Evolutionary conservation across 2,113 vertebrate genomes (phyloP), one percentile per base, ranked within the genome.

Genomic region (Rhabdornis inornatus): DNA sequence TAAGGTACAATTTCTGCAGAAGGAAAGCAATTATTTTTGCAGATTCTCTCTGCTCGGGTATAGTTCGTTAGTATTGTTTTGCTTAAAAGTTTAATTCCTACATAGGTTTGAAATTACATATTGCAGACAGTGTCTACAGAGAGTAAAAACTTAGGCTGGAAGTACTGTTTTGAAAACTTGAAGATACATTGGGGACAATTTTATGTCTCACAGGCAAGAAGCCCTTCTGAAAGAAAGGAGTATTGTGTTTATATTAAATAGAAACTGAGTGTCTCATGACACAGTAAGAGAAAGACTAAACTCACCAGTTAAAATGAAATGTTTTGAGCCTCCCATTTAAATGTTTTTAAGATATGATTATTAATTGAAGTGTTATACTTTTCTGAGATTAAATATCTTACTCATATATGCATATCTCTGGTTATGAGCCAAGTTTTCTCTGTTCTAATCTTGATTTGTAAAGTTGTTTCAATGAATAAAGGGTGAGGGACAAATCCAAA

Each of bases 381-480:
- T 65, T 93, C 74, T 55, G 64, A 83, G 30, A 81, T 85, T 74
- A 89, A 91, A 25, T 82, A 30, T 87, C 47, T 88, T 81, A 33
- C 61, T 90, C 49, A 13, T 82, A 23, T 35, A 35, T 74, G 37
- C 80, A 14, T 92, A 72, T 96, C 66, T 96, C 86, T 96, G 82
- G 47, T 91, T 95, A n/a, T 87, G 30, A 81, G 89, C 81, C 79
- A 94, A 25, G 63, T 84, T 84, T 96, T 72, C 83, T 94, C 87
- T 90, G 19, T 94, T 96, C 94, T 95, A 95, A 94, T 97, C 94
- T 81, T 83, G 83, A 92, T 95, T 94, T 91, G 64, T 95, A 93
- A 93, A 97, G 96, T 97, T 90, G 47, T 95, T 95, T 83, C 82
- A 91, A 91, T 94, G 94, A 90, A 97, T 88, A 96, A 97, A 96